These are phyloP conservation scores for Porites rus DNA, from an alignment of 92 coral and sea anemone genomes.

Conservation along the genomic window DNA sequence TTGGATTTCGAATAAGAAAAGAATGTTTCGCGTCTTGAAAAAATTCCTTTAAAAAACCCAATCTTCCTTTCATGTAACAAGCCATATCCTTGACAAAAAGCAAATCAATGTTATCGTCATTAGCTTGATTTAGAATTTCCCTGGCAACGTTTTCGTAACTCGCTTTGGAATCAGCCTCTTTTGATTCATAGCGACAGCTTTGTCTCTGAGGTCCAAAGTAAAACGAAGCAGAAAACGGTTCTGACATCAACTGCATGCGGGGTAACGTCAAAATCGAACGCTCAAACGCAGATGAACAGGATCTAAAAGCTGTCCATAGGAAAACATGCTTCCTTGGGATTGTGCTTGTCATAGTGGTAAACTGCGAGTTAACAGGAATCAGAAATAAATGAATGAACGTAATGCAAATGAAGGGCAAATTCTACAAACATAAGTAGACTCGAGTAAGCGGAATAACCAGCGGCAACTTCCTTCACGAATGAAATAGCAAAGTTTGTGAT, in stretches of 20 bases:
- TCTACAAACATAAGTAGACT: too few relatives aligned
- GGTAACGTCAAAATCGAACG: slow-evolving; percentile 59
- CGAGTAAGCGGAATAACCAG: too few relatives aligned
- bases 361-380: too few relatives aligned
- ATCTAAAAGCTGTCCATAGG: slow-evolving; percentile 71
- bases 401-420: too few relatives aligned
- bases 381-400: too few relatives aligned
- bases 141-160: slow-evolving; percentile 49
- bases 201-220: slow-evolving; percentile 26
- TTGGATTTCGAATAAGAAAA: slow-evolving; percentile 74
- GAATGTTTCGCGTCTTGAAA: slow-evolving; percentile 72
- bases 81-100: slow-evolving; percentile 82
- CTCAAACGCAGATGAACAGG: slow-evolving; percentile 73
- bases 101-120: slow-evolving; percentile 57
- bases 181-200: slow-evolving; percentile 2
- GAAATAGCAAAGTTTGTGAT: too few relatives aligned
- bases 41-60: slow-evolving; percentile 56
- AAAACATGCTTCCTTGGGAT: slow-evolving; percentile 38
- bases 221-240: slow-evolving; percentile 3
- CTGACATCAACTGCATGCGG: background rate
- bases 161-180: background rate
- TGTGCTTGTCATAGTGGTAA: background rate
- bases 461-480: too few relatives aligned
- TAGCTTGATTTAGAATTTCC: slow-evolving; percentile 34
- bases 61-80: slow-evolving; percentile 55